A percentile compares a stretch with the other conserved stretches of the same genome.
phyloP scores from a whole-genome alignment of 1,140 invertebrate genomes.

The Temnothorax nylanderi region DNA sequence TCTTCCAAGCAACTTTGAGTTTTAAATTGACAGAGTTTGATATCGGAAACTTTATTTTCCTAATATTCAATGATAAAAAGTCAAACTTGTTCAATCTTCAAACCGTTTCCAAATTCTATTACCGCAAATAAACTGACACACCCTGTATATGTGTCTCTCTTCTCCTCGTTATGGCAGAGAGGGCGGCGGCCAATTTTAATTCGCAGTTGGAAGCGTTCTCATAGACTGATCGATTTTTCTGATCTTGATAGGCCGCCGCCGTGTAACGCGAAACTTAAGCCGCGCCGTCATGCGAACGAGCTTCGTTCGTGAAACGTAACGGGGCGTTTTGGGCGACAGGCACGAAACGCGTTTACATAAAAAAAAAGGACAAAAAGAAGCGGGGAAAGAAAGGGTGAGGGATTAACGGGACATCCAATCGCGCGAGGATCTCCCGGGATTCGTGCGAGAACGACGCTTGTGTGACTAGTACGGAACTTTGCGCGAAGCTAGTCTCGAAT shows the following conservation, averaged over 20 bases:
- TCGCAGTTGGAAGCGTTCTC: slow-evolving; percentile 52
- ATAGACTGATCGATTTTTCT: slow-evolving; percentile 60
- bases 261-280: slow-evolving; percentile 72
- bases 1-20: background rate
- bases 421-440: slow-evolving; percentile 39
- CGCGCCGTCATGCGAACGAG: slow-evolving; percentile 63
- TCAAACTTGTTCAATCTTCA: background rate
- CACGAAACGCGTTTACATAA: slow-evolving; percentile 55
- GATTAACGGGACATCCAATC: slow-evolving; percentile 52
- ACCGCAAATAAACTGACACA: background rate
- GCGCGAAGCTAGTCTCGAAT: background rate
- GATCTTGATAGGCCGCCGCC: slow-evolving; percentile 59
- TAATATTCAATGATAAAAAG: background rate
- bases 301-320: slow-evolving; percentile 54
- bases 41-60: background rate
- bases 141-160: slow-evolving; percentile 2
- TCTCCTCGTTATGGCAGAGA: background rate
- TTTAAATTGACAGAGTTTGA: background rate
- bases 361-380: slow-evolving; percentile 1
- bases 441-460: slow-evolving; percentile 23
- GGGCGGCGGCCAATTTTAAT: slow-evolving; percentile 34
- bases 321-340: slow-evolving; percentile 58
- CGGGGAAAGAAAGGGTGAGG: background rate
- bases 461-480: slow-evolving; percentile 25
- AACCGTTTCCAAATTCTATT: background rate